phyloP scores from a whole-genome alignment of 1,140 invertebrate genomes.

The Hermatobates lingyangjiaoensis region DNA sequence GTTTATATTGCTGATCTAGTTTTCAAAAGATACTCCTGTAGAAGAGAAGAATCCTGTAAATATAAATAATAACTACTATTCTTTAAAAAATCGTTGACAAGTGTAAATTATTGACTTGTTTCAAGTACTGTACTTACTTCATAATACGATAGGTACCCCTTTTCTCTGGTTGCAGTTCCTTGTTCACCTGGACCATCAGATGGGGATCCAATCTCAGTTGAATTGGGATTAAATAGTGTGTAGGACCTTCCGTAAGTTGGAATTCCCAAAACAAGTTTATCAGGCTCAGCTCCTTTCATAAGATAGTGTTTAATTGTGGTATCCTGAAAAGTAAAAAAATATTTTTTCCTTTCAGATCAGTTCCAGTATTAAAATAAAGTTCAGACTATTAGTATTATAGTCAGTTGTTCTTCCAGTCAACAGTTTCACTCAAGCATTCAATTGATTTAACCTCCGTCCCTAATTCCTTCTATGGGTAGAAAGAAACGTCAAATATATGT shows the following conservation, averaged over 20 bases:
- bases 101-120: background rate
- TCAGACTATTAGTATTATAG: no score
- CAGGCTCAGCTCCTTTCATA: conserved; percentile 55
- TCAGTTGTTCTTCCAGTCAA: no score
- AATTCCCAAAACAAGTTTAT: conserved; percentile 80
- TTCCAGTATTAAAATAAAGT: background rate
- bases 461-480: no score
- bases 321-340: conserved; percentile 35
- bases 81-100: background rate
- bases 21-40: no score
- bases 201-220: conserved; percentile 57
- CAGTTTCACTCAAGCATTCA: no score
- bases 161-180: conserved; percentile 75
- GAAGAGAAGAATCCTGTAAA: background rate
- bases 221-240: conserved; percentile 62
- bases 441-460: no score
- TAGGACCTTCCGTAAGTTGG: conserved; percentile 87
- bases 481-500: no score
- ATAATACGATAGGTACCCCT: conserved; percentile 82
- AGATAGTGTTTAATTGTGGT: conserved; percentile 79
- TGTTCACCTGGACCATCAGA: conserved; percentile 75
- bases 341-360: background rate
- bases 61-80: background rate
- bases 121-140: conserved; percentile 39
- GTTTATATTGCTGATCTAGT: no score